Percentiles rank a stretch among this genome's conserved stretches.
phyloP scores from a whole-genome alignment of 2,888 invertebrate genomes.

The Drosophila kokeensis region DNA sequence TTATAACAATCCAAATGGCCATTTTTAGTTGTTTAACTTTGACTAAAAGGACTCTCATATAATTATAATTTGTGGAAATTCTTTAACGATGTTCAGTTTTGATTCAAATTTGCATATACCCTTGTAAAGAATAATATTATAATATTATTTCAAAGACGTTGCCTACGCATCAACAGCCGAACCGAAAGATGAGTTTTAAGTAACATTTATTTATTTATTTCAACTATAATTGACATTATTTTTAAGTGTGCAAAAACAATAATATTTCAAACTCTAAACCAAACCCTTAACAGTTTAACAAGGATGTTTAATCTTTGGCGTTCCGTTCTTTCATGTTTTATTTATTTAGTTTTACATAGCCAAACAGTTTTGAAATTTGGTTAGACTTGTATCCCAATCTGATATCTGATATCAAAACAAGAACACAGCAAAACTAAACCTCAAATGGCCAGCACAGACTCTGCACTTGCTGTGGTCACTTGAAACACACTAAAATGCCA shows the following conservation, averaged over 20 bases:
- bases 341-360: not conserved
- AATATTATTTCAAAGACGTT: too few species aligned
- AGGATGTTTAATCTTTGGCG: not conserved
- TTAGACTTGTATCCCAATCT: constrained; percentile 26
- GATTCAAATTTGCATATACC: not conserved
- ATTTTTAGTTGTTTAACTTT: not conserved
- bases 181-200: too few species aligned
- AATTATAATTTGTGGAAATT: not conserved
- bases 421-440: not conserved
- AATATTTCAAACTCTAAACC: not conserved
- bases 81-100: not conserved
- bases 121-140: too few species aligned
- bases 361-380: constrained; percentile 3
- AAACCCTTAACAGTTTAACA: not conserved
- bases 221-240: too few species aligned
- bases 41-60: not conserved
- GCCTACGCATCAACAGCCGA: too few species aligned
- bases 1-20: not conserved
- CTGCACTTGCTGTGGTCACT: constrained; percentile 36
- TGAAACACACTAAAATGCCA: constrained; percentile 47
- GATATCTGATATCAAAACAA: not conserved
- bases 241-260: too few species aligned
- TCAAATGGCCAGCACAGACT: not conserved
- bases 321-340: not conserved
- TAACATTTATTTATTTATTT: too few species aligned